phyloP scores from a whole-genome alignment of 2,888 invertebrate genomes.

The Diaprepes abbreviatus region DNA sequence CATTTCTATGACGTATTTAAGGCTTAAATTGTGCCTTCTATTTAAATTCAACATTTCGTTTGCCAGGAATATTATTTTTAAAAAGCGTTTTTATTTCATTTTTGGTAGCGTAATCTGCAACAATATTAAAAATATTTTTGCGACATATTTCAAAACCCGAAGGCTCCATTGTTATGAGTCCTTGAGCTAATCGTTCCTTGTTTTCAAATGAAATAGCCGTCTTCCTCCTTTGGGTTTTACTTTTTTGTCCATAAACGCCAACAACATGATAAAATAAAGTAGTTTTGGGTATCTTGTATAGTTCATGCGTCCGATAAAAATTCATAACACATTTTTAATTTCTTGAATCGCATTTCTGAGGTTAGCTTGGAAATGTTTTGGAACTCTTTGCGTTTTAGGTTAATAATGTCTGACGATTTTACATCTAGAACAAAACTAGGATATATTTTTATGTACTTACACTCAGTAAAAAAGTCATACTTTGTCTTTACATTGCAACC shows the following conservation, averaged over 20 bases:
- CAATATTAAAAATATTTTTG: constrained; percentile 7
- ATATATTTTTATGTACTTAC: too few relatives aligned
- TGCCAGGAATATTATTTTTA: background rate
- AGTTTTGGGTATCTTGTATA: constrained; percentile 19
- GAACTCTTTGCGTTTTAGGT: too few relatives aligned
- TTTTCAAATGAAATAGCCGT: constrained; percentile 2
- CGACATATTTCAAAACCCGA: constrained; percentile 19
- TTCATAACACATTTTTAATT: too few relatives aligned
- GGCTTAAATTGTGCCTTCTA: background rate
- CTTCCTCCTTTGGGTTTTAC: background rate
- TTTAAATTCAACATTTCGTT: background rate
- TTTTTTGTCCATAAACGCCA: constrained; percentile 11
- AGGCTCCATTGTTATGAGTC: background rate
- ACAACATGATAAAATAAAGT: constrained; percentile 9
- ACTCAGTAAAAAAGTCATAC: too few relatives aligned
- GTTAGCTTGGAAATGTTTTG: too few relatives aligned
- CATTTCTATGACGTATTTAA: background rate
- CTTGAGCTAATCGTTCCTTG: background rate
- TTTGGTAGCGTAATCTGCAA: constrained; percentile 8
- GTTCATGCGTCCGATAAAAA: too few relatives aligned
- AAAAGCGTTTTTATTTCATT: constrained; percentile 23
- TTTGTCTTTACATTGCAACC: too few relatives aligned
- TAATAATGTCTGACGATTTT: too few relatives aligned
- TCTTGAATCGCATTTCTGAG: too few relatives aligned
- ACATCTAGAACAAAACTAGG: too few relatives aligned